Evolutionary conservation across 2,797 vertebrate species (phyloP).

Genomic region (Silurus lanzhouensis): DNA sequence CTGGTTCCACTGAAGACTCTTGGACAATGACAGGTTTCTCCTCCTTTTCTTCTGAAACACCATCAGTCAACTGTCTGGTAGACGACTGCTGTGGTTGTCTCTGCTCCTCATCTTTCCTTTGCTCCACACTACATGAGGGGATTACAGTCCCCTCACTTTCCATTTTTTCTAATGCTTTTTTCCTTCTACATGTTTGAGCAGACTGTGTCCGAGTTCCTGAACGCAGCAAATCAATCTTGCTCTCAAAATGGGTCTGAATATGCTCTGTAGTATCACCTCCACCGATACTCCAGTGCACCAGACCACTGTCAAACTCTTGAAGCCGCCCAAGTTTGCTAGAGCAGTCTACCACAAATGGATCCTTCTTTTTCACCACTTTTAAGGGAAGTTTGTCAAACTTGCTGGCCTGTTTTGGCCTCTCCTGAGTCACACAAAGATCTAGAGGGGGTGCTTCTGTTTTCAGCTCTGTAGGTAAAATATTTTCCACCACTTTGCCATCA

Average conservation of each 20-base stretch:
- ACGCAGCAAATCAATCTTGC: constrained; percentile 80
- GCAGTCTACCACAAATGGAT: constrained; percentile 87
- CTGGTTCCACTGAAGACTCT: constrained; percentile 73
- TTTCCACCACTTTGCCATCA: constrained; percentile 70
- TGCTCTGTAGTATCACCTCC: constrained; percentile 98
- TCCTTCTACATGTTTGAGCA: constrained; percentile 61
- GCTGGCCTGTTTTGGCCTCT: constrained; percentile 87
- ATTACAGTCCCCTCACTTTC: constrained; percentile 59
- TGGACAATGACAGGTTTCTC: constrained; percentile 74
- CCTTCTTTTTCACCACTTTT: constrained; percentile 91
- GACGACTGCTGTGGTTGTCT: constrained; percentile 56
- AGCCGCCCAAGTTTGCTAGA: constrained; percentile 84
- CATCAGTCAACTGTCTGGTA: constrained; percentile 66
- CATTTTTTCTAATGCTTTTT: constrained; percentile 57
- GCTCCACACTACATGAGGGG: constrained; percentile 68
- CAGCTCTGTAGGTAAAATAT: constrained; percentile 73
- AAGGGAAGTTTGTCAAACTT: constrained; percentile 98
- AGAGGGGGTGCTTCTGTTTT: constrained; percentile 53
- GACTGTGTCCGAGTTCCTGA: constrained; percentile 76
- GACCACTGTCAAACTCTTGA: constrained; percentile 95
- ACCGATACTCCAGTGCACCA: constrained; percentile 96
- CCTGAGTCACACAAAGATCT: constrained; percentile 72
- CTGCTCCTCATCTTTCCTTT: constrained; percentile 66
- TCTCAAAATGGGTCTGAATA: constrained; percentile 98
- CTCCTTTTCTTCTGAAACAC: constrained; percentile 72